Percentiles rank a stretch among this genome's conserved stretches.
phyloP scores from a whole-genome alignment of 2,113 vertebrate species.

The Noctilio leporinus region DNA sequence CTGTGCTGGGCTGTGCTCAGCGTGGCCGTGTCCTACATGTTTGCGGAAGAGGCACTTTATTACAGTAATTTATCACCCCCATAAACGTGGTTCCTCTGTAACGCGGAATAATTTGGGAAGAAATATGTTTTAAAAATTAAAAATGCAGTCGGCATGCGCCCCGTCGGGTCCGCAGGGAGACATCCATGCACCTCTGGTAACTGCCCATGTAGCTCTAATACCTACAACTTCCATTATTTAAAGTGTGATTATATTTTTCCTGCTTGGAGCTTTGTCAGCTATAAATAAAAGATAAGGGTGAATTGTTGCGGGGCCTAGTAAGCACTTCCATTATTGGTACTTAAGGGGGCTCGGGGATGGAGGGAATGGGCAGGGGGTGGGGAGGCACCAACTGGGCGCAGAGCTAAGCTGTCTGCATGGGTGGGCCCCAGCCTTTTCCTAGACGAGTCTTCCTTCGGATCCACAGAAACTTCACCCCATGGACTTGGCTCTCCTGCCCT shows the following conservation, averaged over 20 bases:
- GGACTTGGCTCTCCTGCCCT: not conserved
- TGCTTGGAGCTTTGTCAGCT: slow-evolving; percentile 91
- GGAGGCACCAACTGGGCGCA: not conserved
- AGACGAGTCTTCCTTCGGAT: not conserved
- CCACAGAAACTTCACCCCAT: not conserved
- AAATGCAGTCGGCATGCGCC: slow-evolving; percentile 87
- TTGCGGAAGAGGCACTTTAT: slow-evolving; percentile 89
- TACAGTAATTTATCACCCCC: slow-evolving; percentile 99
- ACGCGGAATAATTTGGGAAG: slow-evolving; percentile 89
- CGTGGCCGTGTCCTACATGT: slow-evolving; percentile 77
- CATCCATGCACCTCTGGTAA: slow-evolving; percentile 89
- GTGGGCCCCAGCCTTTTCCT: not conserved
- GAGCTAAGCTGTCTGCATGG: not conserved
- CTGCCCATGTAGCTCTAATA: slow-evolving; percentile 84
- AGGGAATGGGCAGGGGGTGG: not conserved
- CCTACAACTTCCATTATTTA: slow-evolving; percentile 91
- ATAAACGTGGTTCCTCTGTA: slow-evolving; percentile 89
- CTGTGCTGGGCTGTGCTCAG: slow-evolving; percentile 74
- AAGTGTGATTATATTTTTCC: slow-evolving; percentile 93
- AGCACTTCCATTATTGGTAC: slow-evolving; percentile 95
- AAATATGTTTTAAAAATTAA: slow-evolving; percentile 98
- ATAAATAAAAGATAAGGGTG: slow-evolving; percentile 97
- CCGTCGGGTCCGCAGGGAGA: slow-evolving; percentile 88
- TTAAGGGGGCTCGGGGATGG: slow-evolving; percentile 77
- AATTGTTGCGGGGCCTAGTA: slow-evolving; percentile 86